A percentile compares a stretch with the other conserved stretches of the same genome.
Evolutionary conservation across 2,888 invertebrate genomes (phyloP).

Genomic region (Autographa pulchrina): DNA sequence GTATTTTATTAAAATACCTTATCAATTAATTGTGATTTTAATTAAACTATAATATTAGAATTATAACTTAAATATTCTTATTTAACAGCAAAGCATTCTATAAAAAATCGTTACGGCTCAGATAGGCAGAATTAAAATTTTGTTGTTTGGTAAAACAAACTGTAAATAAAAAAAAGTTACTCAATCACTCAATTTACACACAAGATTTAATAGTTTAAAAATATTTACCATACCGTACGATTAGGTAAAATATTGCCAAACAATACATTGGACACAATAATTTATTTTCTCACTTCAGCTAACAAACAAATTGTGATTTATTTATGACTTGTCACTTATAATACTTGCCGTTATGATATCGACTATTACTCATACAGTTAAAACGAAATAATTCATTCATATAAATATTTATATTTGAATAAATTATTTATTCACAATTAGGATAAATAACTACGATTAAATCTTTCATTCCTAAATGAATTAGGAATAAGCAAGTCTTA

Average conservation of each 20-base stretch:
- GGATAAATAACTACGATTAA: background rate
- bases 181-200: background rate
- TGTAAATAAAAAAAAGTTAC: too few relatives aligned
- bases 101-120: too few relatives aligned
- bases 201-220: background rate
- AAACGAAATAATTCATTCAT: slow-evolving; percentile 24
- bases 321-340: background rate
- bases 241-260: background rate
- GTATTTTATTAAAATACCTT: too few relatives aligned
- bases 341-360: slow-evolving; percentile 1
- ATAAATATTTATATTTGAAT: slow-evolving; percentile 29
- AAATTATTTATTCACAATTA: slow-evolving; percentile 6
- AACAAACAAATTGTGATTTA: slow-evolving; percentile 2
- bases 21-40: too few relatives aligned
- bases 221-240: background rate
- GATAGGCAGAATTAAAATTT: too few relatives aligned
- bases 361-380: slow-evolving; percentile 29
- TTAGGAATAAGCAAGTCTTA: background rate
- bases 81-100: too few relatives aligned
- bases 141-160: too few relatives aligned
- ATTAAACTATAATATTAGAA: too few relatives aligned
- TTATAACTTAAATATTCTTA: too few relatives aligned
- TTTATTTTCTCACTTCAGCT: background rate
- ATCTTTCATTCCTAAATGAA: background rate
- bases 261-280: background rate